Evolutionary conservation across 2,797 vertebrate species (phyloP).

Genomic region (Pseudocheirus occidentalis): DNA sequence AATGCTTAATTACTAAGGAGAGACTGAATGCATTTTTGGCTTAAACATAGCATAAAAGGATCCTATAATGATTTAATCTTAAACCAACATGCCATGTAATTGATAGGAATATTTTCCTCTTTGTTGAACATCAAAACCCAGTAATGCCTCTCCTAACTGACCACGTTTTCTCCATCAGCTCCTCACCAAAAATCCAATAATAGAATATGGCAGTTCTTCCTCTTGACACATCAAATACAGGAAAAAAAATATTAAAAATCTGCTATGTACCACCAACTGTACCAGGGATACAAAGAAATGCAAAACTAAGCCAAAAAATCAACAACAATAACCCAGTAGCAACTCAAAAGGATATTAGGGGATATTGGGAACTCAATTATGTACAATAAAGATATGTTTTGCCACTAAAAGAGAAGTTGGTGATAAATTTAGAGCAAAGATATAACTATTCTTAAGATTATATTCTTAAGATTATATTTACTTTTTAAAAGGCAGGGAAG

Average conservation of each 20-base stretch:
- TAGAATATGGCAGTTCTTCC: background rate
- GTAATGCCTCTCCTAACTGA: background rate
- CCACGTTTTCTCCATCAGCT: background rate
- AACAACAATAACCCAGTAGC: background rate
- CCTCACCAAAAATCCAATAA: background rate
- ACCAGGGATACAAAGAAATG: background rate
- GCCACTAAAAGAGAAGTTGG: background rate
- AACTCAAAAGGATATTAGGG: background rate
- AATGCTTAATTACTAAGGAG: conserved; percentile 14
- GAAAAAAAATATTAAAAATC: background rate
- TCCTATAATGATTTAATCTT: background rate
- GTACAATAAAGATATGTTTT: background rate
- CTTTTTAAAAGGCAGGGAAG: background rate
- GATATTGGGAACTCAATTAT: background rate
- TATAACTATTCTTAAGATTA: background rate
- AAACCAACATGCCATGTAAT: background rate
- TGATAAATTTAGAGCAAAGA: background rate
- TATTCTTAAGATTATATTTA: background rate
- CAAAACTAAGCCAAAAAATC: background rate
- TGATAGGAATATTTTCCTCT: background rate
- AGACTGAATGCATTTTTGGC: background rate
- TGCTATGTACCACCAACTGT: background rate
- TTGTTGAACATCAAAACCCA: background rate
- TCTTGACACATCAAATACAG: background rate
- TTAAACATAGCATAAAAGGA: background rate